Percentiles rank a stretch among this genome's conserved stretches.
phyloP scores from a whole-genome alignment of 2,113 vertebrate genomes.

The Lampris incognitus region DNA sequence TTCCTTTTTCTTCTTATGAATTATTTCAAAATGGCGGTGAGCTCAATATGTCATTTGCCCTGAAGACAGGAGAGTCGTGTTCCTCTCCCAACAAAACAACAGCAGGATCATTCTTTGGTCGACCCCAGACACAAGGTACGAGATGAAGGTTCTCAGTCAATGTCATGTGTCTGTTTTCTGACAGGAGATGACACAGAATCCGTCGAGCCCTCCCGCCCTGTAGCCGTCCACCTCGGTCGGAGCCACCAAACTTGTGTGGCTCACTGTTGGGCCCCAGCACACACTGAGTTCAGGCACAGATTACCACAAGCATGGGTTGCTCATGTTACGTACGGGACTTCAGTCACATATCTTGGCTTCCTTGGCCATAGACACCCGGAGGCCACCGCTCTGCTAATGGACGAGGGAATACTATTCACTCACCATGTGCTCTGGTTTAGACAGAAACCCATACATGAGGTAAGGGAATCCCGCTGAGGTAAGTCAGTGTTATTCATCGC shows the following conservation, averaged over 20 bases:
- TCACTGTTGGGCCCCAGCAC: constrained; percentile 44
- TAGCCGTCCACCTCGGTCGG: constrained; percentile 16
- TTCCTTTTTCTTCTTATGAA: background rate
- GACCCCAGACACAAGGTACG: constrained; percentile 8
- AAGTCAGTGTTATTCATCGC: constrained; percentile 11
- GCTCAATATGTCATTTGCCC: constrained; percentile 25
- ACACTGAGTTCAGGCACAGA: constrained; percentile 28
- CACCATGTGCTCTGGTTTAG: constrained; percentile 7
- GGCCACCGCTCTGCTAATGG: constrained; percentile 37
- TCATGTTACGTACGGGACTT: constrained; percentile 68
- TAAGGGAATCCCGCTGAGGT: background rate
- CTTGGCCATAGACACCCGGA: constrained; percentile 37
- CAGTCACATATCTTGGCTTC: constrained; percentile 64
- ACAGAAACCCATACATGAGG: background rate
- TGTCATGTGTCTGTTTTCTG: constrained; percentile 35
- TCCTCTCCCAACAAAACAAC: constrained; percentile 20
- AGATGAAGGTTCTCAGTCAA: constrained; percentile 21
- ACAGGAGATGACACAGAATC: constrained; percentile 30
- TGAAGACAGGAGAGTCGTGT: constrained; percentile 19
- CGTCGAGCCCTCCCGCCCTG: constrained; percentile 36
- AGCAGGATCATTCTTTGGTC: background rate
- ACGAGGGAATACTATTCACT: constrained; percentile 46
- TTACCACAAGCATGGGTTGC: constrained; percentile 45
- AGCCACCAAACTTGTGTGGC: constrained; percentile 42
- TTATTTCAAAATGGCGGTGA: background rate